Evolutionary conservation across 2,797 vertebrate genomes (phyloP).

Genomic region (Myotis pilosus): DNA sequence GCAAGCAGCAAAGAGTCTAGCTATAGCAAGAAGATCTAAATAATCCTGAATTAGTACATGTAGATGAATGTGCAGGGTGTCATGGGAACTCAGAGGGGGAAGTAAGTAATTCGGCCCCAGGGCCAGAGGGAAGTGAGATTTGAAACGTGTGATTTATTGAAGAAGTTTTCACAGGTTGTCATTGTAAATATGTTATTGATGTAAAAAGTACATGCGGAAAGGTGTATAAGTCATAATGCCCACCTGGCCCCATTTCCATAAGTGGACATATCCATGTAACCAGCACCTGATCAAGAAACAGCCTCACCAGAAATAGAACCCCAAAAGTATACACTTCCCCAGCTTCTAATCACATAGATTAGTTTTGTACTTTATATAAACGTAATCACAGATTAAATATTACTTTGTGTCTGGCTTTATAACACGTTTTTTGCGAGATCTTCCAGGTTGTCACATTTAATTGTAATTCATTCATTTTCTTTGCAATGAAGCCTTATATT

Average conservation of each 20-base stretch:
- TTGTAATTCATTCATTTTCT: slow-evolving; percentile 3
- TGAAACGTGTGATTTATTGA: not conserved
- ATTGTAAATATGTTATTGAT: not conserved
- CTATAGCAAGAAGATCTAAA: not conserved
- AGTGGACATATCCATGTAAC: not conserved
- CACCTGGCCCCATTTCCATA: not conserved
- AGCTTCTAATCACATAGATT: not conserved
- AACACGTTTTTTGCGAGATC: not conserved
- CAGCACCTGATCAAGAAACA: not conserved
- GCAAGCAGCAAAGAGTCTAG: not conserved
- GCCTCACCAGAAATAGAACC: not conserved
- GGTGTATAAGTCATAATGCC: not conserved
- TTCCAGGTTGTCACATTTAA: not conserved
- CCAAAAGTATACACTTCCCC: not conserved
- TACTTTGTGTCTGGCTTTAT: not conserved
- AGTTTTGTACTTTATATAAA: not conserved
- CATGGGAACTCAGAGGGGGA: not conserved
- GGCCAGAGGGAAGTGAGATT: not conserved
- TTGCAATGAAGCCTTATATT: not conserved
- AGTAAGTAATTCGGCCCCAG: not conserved
- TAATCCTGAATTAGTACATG: not conserved
- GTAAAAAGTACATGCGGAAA: not conserved
- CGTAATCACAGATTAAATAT: not conserved
- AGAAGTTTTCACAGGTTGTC: not conserved
- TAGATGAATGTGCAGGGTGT: not conserved